Evolutionary conservation across 2,888 invertebrate species (phyloP), one percentile per base, ranked within the genome.

Genomic region (Drosophila glabriapex): DNA sequence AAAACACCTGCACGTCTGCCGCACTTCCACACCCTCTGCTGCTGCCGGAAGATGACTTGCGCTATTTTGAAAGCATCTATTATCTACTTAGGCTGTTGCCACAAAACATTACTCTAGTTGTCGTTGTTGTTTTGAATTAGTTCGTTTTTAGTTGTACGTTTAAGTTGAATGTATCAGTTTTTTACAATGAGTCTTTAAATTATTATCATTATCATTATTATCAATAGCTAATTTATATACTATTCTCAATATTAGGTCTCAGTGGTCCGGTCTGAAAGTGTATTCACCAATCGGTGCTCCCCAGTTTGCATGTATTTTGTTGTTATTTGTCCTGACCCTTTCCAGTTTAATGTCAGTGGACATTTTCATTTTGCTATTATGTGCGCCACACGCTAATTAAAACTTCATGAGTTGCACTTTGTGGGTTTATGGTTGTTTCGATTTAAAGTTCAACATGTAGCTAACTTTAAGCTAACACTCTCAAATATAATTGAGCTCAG

Each of bases 321-420:
- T 25, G 25, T 41, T 41, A 31, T 63, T 64, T 68, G 66, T 63
- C 19, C 53, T 35, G 54, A 39, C 14, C 31, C 69, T 35, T n/a
- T 52, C 10, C 29, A 3, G 31, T 29, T 4, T 29, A 22, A 29
- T 41, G 60, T 37, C 39, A 10, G 37, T 52, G 68, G n/a, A n/a
- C 25, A 25, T 52, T 52, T 52, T 28, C 28, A 29, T 70, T 80
- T 70, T 50, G 49, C 10, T 25, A 56, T 62, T 69, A 73, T 68
- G 56, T 63, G 41, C 46, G 19, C 19, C 68, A 28, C 49, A 52
- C 66, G 73, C 80, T 80, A 80, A 85, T 80, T 85, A 85, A 85
- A 83, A 76, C 73, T 83, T 80, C 73, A 80, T 88, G 76, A 85
- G 61, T 76, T 83, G 78, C 76, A 74, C 39, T 77, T 75, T 65